Base-by-base conservation (phyloP, 2,888 invertebrate genomes). In the Nymphalis polychloros region DNA sequence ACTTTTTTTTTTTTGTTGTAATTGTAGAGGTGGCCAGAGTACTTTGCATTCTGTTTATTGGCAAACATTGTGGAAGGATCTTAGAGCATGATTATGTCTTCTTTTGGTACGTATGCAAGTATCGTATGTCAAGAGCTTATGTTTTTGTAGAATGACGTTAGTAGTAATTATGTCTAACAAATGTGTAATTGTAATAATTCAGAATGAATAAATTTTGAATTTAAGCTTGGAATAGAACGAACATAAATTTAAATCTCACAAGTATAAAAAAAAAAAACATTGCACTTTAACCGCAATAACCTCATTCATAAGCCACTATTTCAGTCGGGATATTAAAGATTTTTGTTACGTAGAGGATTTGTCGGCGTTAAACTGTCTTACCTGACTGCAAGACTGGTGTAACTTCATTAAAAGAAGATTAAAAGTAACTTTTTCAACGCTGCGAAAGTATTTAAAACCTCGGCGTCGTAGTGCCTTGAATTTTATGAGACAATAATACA, bases 401-500 rank as follows among this genome's bases (percentile, higher is more conserved):
- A 86, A 88, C 84, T 88, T 88, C 84, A 88, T 88, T 87, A 88
- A 87, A 88, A 86, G 82, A 82, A 85, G 86, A 87, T 87, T 87
- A 86, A 83, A 83, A 82, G 76, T 83, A 88, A 87, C 81, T 88
- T 86, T 78, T 76, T 80, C 78, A 78, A 70, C 77, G 80, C 79
- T 78, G 76, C 75, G 79, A 81, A 83, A 81, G 79, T 80, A 75
- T 80, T 81, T 77, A 78, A 79, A 81, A 76, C 69, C 79, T 66
- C 73, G 53, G 62, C 72, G 59, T 63, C 76, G 74, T 69, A 77
- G 73, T 76, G 71, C 75, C 69, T 69, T 74, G 78, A 78, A 78
- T 81, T 81, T 80, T 80, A 81, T 79, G 78, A 77, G 77, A 81
- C 74, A 77, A 79, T 83, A 81, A 79, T 78, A 80, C 74, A 72